Evolutionary conservation across 1,140 invertebrate species (phyloP), one percentile per base, ranked within the genome.

Genomic region (Aphelenchoides avenae): DNA sequence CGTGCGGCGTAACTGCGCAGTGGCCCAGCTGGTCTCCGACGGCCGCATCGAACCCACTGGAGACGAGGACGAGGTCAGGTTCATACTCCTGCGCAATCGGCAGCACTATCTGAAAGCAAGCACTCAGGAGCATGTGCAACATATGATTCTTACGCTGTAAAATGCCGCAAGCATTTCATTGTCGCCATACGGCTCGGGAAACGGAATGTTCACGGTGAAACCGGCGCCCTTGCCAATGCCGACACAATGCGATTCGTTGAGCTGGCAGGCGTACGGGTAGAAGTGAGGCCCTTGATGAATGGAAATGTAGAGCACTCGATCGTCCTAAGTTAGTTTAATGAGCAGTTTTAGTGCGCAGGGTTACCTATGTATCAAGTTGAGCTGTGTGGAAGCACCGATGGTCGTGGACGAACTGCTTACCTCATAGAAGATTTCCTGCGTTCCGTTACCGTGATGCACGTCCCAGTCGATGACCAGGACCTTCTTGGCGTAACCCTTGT

Each of bases 371-470:
- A n/a, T n/a, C n/a, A n/a, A n/a, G n/a, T n/a, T n/a, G n/a, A n/a
- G n/a, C n/a, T n/a, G n/a, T n/a, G n/a, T n/a, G n/a, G n/a, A n/a
- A n/a, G n/a, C n/a, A n/a, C n/a, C n/a, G n/a, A n/a, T n/a, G n/a
- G n/a, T n/a, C n/a, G n/a, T n/a, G n/a, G n/a, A n/a, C n/a, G n/a
- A 36, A 36, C 13, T 36, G 34, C 18, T 18, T 13, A 36, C 34
- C 34, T 48, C 36, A n/a, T 73, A 61, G 43, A 72, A 73, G 18
- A 59, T 47, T 31, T 70, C 43, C 30, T 72, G 70, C 24, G 62
- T 73, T 6, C 72, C 72, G 44, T 75, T 73, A 20, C 72, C 72
- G 44, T 75, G 72, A 52, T 75, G 72, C 33, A 75, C 46, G 47
- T 75, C 72, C 66, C 70, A 75, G 42, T 75, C 72, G 13, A 74